Percentiles rank a stretch among this genome's conserved stretches.
Conservation (phyloP, 2,113 vertebrate species). For the Vulpes lagopus region DNA sequence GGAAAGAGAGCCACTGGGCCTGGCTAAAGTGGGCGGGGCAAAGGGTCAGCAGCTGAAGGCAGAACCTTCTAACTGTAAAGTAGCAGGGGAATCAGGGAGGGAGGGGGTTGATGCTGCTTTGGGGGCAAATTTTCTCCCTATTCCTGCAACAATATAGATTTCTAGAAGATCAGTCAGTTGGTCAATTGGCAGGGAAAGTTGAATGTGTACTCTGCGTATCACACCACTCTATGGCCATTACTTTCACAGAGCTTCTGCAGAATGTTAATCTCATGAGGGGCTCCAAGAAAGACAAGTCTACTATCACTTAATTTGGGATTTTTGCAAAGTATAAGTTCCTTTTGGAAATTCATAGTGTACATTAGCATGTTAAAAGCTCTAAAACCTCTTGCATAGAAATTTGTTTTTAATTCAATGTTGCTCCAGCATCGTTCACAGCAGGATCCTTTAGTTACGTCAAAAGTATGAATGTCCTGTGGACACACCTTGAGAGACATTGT, state of each 20-base stretch:
- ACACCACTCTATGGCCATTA: too few species aligned
- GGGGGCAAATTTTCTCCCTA: background rate
- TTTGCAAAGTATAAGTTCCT: constrained; percentile 51
- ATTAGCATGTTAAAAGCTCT: constrained; percentile 36
- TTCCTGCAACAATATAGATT: background rate
- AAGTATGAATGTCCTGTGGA: constrained; percentile 46
- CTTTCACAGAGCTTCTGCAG: background rate
- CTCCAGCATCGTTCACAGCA: constrained; percentile 34
- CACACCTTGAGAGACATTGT: constrained; percentile 57
- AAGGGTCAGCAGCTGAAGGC: background rate
- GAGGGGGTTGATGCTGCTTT: background rate
- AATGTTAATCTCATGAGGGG: background rate
- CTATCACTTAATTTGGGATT: background rate
- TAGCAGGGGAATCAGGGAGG: background rate
- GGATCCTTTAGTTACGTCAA: constrained; percentile 6
- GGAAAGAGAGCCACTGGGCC: background rate
- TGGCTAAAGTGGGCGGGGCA: background rate
- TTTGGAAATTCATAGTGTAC: background rate
- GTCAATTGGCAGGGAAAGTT: background rate
- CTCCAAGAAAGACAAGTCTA: constrained; percentile 48
- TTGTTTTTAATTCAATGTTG: background rate
- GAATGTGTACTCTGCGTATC: background rate
- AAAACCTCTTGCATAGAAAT: background rate
- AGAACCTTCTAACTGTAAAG: background rate
- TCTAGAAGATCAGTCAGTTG: background rate